A percentile compares a stretch with the other conserved stretches of the same genome.
phyloP scores from a whole-genome alignment of 2,113 vertebrate genomes.

The Leucosticte australis region DNA sequence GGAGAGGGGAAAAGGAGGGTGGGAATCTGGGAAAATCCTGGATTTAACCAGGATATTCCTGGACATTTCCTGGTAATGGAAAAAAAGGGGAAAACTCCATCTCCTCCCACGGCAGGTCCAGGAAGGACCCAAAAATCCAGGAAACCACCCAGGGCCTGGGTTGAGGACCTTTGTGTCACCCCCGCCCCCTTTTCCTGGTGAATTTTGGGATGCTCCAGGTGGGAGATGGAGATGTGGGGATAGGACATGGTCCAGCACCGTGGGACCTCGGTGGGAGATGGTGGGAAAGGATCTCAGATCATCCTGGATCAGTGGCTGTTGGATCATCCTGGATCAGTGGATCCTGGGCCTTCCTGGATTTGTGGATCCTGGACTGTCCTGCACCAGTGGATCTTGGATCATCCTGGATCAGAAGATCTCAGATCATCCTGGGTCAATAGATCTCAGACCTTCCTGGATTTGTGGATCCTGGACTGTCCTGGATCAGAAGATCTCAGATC shows the following conservation, averaged over 20 bases:
- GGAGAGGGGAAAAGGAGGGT: neutral
- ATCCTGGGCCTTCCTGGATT: neutral
- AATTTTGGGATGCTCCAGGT: neutral
- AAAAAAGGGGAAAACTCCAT: neutral
- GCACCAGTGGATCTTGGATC: too few relatives aligned
- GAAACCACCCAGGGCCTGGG: neutral
- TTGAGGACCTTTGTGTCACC: fast-evolving
- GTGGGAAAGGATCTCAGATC: neutral
- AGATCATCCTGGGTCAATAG: too few relatives aligned
- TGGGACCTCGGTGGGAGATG: fast-evolving
- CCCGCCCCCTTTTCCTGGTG: neutral
- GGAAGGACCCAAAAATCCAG: neutral
- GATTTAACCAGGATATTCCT: too few relatives aligned
- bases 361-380: too few relatives aligned
- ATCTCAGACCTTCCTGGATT: fast-evolving
- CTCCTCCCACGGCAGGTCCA: neutral
- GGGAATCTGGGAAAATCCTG: neutral
- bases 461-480: fast-evolving
- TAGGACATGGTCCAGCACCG: fast-evolving
- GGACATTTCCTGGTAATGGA: too few relatives aligned
- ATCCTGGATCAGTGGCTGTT: fast-evolving
- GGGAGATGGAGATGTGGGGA: neutral
- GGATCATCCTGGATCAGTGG: fast-evolving
- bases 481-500: fast-evolving
- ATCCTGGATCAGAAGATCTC: neutral